Evolutionary conservation across 2,113 vertebrate species (phyloP).

Genomic region (Myrmophylax atrothorax): DNA sequence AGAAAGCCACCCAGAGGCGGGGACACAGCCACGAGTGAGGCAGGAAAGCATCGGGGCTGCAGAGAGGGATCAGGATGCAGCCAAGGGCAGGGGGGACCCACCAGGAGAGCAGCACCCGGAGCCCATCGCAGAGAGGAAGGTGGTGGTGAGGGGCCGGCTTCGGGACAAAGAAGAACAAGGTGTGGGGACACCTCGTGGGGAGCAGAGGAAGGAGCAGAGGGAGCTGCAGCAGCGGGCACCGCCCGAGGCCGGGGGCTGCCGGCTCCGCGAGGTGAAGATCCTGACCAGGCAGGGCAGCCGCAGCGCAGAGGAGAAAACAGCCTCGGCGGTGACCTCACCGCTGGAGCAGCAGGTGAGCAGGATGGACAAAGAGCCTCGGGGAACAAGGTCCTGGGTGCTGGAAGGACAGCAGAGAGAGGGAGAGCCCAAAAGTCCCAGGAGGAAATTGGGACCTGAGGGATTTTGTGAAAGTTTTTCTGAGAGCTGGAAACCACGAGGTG

Average conservation of each 20-base stretch:
- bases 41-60: not conserved
- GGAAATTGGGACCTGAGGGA: not conserved
- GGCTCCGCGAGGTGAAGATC: constrained; percentile 18
- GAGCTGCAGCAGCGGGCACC: not conserved
- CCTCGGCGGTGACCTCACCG: not conserved
- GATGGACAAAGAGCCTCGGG: not conserved
- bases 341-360: constrained; percentile 37
- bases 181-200: not conserved
- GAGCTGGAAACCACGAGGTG: not conserved
- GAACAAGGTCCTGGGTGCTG: not conserved
- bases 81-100: not conserved
- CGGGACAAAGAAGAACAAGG: not conserved
- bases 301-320: not conserved
- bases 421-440: not conserved
- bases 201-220: not conserved
- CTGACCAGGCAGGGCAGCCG: constrained; percentile 13
- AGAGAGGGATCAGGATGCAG: not conserved
- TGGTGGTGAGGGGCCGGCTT: not conserved
- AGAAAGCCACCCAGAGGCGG: rapidly evolving
- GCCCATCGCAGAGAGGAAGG: not conserved
- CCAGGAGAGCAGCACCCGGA: not conserved
- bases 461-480: not conserved
- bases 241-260: not conserved
- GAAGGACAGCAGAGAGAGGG: not conserved
- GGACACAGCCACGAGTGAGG: rapidly evolving